Evolutionary conservation across 1,140 invertebrate genomes (phyloP).

Genomic region (Stratiolaelaps scimitus): DNA sequence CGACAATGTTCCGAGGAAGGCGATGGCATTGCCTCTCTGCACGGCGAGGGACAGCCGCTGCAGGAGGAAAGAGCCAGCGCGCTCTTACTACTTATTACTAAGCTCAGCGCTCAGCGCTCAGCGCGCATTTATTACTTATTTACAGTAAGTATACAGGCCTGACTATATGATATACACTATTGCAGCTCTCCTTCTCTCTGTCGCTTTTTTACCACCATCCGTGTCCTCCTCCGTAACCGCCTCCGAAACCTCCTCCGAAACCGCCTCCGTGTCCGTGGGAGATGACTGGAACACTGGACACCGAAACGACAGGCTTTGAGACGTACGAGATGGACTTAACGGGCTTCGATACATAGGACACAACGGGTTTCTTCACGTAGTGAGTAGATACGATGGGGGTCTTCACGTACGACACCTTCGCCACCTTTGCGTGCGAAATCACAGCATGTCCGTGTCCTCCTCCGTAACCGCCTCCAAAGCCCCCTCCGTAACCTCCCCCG

Average conservation of each 20-base stretch:
- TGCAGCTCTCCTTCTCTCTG: too few relatives aligned
- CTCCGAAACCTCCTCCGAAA: background rate
- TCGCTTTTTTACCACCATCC: constrained; percentile 22
- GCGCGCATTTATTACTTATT: too few relatives aligned
- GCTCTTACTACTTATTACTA: too few relatives aligned
- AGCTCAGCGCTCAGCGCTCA: too few relatives aligned
- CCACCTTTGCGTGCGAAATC: constrained; percentile 8
- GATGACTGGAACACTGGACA: constrained; percentile 4
- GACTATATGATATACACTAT: too few relatives aligned
- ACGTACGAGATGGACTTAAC: constrained; percentile 18
- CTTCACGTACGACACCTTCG: constrained; percentile 12
- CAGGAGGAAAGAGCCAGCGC: too few relatives aligned
- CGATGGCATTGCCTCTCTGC: too few relatives aligned
- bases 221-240: constrained; percentile 13
- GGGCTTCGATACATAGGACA: constrained; percentile 7
- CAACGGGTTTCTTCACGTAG: constrained; percentile 14
- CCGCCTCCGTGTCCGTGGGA: background rate
- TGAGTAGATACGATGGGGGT: constrained; percentile 1
- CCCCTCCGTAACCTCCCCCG: background rate
- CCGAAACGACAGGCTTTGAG: background rate
- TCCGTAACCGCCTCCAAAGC: too few relatives aligned
- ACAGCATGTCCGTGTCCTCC: too few relatives aligned
- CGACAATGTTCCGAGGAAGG: too few relatives aligned
- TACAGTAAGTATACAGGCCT: too few relatives aligned
- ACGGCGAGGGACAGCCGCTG: too few relatives aligned